Evolutionary conservation across 2,113 vertebrate genomes (phyloP).

Genomic region (Gymnarchus niloticus): DNA sequence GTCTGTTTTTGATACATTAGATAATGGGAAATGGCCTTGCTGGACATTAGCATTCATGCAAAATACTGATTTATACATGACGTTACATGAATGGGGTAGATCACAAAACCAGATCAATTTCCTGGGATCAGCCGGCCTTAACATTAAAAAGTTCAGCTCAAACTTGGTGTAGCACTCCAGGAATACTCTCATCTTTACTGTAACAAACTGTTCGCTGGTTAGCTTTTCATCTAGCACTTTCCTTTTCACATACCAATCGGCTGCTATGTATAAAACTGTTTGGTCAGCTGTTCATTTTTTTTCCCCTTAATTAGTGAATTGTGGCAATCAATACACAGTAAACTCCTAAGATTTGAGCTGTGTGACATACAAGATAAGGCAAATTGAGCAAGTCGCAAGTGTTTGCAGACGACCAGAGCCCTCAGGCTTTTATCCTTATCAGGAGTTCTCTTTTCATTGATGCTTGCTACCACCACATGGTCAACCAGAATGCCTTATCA

Average conservation of each 20-base stretch:
- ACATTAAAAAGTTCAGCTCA: not conserved
- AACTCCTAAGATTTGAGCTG: slow-evolving; percentile 15
- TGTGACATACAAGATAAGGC: not conserved
- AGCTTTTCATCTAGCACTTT: too few species aligned
- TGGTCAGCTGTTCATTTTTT: not conserved
- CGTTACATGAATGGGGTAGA: not conserved
- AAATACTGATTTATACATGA: not conserved
- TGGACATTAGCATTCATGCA: not conserved
- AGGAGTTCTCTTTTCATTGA: not conserved
- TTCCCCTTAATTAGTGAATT: not conserved
- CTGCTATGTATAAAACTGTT: not conserved
- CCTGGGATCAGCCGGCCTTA: not conserved
- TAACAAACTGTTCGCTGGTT: too few species aligned
- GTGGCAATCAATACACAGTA: slow-evolving; percentile 17
- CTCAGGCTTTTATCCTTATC: not conserved
- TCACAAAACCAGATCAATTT: not conserved
- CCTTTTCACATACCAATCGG: too few species aligned
- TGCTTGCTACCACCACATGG: not conserved
- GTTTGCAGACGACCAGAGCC: not conserved
- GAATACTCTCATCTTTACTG: not conserved
- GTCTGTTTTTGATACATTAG: not conserved
- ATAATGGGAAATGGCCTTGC: too few species aligned
- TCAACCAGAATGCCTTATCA: not conserved
- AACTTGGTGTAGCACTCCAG: not conserved
- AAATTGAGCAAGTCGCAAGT: not conserved